These are phyloP conservation scores for Luperina nickerlii DNA, from an alignment of 2,888 invertebrate genomes.

Conservation along the genomic window DNA sequence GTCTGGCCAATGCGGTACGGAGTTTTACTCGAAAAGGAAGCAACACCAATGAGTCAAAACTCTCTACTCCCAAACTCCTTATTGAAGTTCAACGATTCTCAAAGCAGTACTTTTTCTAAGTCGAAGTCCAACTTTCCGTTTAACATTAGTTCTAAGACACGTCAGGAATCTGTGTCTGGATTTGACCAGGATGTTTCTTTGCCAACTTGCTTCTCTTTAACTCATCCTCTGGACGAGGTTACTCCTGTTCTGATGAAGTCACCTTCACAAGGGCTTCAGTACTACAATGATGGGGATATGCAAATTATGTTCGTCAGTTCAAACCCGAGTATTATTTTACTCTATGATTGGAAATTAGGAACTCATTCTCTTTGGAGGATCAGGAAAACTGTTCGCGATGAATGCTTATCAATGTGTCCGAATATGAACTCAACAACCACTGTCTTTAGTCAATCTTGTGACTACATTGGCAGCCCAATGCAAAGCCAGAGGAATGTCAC, in stretches of 20 bases:
- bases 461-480: constrained; percentile 84
- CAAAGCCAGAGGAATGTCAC: constrained; percentile 81
- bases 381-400: constrained; percentile 93
- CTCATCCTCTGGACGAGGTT: constrained; percentile 97
- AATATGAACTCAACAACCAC: constrained; percentile 85
- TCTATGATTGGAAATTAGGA: constrained; percentile 94
- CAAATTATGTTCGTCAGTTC: constrained; percentile 94
- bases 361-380: constrained; percentile 96
- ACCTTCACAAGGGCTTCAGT: constrained; percentile 89
- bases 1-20: constrained; percentile 97
- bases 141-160: constrained; percentile 83
- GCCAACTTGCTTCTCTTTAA: constrained; percentile 95
- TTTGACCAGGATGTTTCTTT: constrained; percentile 89
- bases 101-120: constrained; percentile 81
- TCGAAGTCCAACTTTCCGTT: constrained; percentile 76
- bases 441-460: constrained; percentile 85
- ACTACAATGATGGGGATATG: constrained; percentile 91
- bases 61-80: constrained; percentile 81
- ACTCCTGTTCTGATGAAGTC: constrained; percentile 95
- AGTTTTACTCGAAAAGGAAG: constrained; percentile 94
- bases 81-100: constrained; percentile 82
- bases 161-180: constrained; percentile 81
- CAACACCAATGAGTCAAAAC: constrained; percentile 79
- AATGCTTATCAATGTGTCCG: constrained; percentile 91
- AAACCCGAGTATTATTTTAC: constrained; percentile 94